Evolutionary conservation across 2,888 invertebrate species (phyloP), one percentile per base, ranked within the genome.

Genomic region (Enoplolaimus lenunculus): DNA sequence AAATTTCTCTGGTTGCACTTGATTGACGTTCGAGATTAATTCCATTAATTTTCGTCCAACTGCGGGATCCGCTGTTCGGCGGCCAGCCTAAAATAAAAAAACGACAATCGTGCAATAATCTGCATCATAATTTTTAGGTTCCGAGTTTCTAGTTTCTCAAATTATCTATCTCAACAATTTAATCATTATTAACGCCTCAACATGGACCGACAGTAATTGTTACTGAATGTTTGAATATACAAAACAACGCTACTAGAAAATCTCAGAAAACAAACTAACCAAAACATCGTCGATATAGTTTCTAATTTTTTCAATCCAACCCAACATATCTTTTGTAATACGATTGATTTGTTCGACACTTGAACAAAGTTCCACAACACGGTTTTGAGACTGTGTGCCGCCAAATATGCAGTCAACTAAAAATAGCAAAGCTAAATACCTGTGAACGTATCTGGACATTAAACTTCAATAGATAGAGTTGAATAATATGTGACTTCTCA

Each of bases 281-380:
- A 94, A 83, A 71, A 97, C 94, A 76, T 93, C 93, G 80, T 95
- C 94, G 21, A 95, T 93, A 81, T 93, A 94, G 70, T 72, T 69
- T 29, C 75, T 73, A 59, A 79, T 71, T 65, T 76, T 73, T 71
- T 80, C 77, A 69, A 79, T 72, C 79, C 79, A 80, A 26, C 73
- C 72, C 68, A 78, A 86, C 76, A 97, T 86, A 81, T 89, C 88
- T 1, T 85, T 83, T 29, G 91, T 89, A 0, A 93, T 91, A 77
- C 90, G 90, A 0, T 90, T 88, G 26, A 97, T 90, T 81, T 92
- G 92, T 30, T 89, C 87, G 64, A 85, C 76, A 74, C 84, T 84
- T 21, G 80, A 78, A 45, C 81, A 78, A 74, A 84, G 77, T 45
- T 78, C 78, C 33, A 89, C 88, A 70, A 75, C 86, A 83, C 81